These are phyloP conservation scores for Sebastes steindachneri DNA, from an alignment of 2,797 vertebrate genomes.

Conservation along the genomic window DNA sequence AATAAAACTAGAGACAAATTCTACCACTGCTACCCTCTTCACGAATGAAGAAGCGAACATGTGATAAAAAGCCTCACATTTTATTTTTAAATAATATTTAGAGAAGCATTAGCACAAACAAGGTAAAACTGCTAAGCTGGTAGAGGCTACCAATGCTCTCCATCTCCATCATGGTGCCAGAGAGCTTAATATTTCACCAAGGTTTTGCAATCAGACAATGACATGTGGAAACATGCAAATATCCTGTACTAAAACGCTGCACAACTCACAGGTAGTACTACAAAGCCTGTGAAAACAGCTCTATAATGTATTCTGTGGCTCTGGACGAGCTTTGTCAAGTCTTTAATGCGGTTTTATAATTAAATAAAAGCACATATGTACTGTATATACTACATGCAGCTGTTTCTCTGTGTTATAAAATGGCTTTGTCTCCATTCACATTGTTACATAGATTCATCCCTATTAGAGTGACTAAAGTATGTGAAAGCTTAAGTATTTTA, in stretches of 20 bases:
- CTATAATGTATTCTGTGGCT: background rate
- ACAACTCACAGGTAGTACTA: background rate
- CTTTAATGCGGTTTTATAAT: background rate
- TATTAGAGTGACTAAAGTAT: too few species aligned
- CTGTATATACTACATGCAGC: background rate
- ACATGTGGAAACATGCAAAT: too few species aligned
- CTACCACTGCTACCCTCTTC: background rate
- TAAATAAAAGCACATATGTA: background rate
- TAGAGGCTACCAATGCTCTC: background rate
- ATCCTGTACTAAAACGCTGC: accelerated
- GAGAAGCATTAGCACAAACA: background rate
- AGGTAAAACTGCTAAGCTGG: background rate
- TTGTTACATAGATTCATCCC: background rate
- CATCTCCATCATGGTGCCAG: background rate
- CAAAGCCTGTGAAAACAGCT: background rate
- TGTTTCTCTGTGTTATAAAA: background rate
- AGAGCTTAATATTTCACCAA: background rate
- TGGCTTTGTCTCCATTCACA: background rate
- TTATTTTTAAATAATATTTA: too few species aligned
- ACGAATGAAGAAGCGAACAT: background rate
- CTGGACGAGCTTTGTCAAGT: background rate
- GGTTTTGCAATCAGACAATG: background rate
- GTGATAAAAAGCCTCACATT: background rate
- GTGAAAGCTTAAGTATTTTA: background rate
- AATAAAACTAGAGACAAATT: background rate